Evolutionary conservation across 1,140 invertebrate species (phyloP), one percentile per base, ranked within the genome.

Genomic region (Neotoxoptera formosana): DNA sequence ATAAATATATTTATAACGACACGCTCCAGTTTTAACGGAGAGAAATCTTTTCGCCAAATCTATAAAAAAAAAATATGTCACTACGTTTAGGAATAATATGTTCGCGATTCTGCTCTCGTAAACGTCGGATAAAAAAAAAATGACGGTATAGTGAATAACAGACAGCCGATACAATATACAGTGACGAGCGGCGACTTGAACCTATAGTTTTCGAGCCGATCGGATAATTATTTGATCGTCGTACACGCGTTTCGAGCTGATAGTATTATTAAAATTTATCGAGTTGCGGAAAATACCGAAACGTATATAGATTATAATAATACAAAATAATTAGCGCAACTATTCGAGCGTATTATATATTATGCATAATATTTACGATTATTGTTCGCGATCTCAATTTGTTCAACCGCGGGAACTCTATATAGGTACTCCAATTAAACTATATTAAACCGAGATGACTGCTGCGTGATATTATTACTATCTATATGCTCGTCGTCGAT

Each of bases 401-500:
- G 30, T 76, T 76, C n/a, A 76, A 11, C 4, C 17, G 14, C 30
- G 20, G 8, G 9, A 83, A 83, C 81, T 83, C 36, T 34, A n/a
- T n/a, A n/a, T n/a, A n/a, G n/a, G n/a, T n/a, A 23, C 7, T 83
- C 81, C 34, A 21, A 9, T 83, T 41, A 83, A 86, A 30, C 9
- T 76, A 76, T 76, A 76, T 76, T 76, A 76, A n/a, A 76, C 60
- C 60, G n/a, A n/a, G n/a, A n/a, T n/a, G n/a, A n/a, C n/a, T n/a
- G n/a, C n/a, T n/a, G n/a, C n/a, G n/a, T n/a, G n/a, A n/a, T n/a
- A n/a, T n/a, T n/a, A n/a, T n/a, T 76, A 76, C n/a, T 76, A n/a
- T 76, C 14, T 17, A 30, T n/a, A 3, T n/a, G n/a, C n/a, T n/a
- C 60, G 30, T 67, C 60, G 60, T 76, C 60, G 6, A 76, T n/a